Evolutionary conservation across 2,113 vertebrate genomes (phyloP).

Genomic region (Pachycephala philippinensis): DNA sequence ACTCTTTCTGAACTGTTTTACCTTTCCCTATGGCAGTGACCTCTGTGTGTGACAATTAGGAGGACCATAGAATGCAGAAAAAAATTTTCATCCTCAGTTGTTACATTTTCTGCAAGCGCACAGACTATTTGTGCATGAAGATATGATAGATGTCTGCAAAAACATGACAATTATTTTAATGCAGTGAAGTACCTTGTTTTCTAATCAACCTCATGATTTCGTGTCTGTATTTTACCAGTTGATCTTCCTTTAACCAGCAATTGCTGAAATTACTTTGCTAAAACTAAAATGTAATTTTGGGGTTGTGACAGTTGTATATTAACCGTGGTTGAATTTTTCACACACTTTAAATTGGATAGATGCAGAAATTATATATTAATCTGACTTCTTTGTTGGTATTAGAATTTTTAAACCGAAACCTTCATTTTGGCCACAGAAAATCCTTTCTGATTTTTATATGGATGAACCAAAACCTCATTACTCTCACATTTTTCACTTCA

Average conservation of each 20-base stretch:
- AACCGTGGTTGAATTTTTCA: background rate
- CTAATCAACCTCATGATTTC: background rate
- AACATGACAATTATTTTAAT: background rate
- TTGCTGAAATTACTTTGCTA: background rate
- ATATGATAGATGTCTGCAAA: background rate
- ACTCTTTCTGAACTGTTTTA: background rate
- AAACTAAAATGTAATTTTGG: background rate
- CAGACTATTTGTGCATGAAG: background rate
- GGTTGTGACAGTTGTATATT: background rate
- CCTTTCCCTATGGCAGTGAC: background rate
- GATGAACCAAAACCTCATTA: background rate
- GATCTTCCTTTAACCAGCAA: background rate
- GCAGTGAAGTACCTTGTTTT: background rate
- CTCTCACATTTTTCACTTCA: background rate
- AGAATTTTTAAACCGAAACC: background rate
- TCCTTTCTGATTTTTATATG: background rate
- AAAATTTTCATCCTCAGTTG: background rate
- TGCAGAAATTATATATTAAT: background rate
- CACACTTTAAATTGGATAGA: background rate
- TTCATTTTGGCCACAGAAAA: background rate
- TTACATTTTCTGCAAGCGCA: background rate
- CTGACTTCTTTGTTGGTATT: background rate
- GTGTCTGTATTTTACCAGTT: background rate
- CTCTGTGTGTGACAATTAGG: background rate
- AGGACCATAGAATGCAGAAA: background rate